phyloP scores from a whole-genome alignment of 2,113 vertebrate species.

The Planiliza haematocheilus region DNA sequence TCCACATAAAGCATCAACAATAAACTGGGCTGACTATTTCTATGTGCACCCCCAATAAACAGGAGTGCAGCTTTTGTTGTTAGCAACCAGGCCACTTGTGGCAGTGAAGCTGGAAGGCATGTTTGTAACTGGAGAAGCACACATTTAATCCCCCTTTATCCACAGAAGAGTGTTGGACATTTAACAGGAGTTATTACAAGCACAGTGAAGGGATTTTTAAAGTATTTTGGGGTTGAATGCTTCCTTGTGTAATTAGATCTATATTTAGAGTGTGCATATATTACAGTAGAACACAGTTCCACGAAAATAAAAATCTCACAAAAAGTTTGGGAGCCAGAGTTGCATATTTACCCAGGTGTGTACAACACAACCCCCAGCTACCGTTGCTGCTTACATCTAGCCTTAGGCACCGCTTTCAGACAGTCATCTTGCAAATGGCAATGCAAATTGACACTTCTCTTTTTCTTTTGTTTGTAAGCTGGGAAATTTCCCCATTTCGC shows the following conservation, averaged over 20 bases:
- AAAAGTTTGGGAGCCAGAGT: background rate
- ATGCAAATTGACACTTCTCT: conserved; percentile 75
- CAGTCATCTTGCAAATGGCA: conserved; percentile 46
- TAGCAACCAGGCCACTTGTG: conserved; percentile 26
- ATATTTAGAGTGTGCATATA: background rate
- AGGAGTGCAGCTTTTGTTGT: conserved; percentile 19
- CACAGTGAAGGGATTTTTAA: conserved; percentile 5
- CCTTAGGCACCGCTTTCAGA: conserved; percentile 55
- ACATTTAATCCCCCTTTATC: conserved; percentile 16
- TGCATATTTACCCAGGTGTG: conserved; percentile 57
- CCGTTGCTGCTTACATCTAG: conserved; percentile 28
- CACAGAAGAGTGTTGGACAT: background rate
- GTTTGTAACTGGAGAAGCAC: conserved; percentile 47
- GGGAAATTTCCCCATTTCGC: conserved; percentile 65
- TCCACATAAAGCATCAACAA: conserved; percentile 21
- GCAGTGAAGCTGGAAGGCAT: conserved; percentile 26
- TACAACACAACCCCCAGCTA: conserved; percentile 10
- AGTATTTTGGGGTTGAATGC: background rate
- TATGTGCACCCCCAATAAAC: conserved; percentile 16
- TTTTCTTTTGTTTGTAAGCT: conserved; percentile 71
- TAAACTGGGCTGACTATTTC: conserved; percentile 43
- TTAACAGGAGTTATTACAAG: conserved; percentile 15
- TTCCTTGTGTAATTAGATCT: background rate
- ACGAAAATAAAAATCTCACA: background rate
- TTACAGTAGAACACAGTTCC: background rate